phyloP scores from a whole-genome alignment of 2,797 vertebrate genomes.

The Intellagama lesueurii region DNA sequence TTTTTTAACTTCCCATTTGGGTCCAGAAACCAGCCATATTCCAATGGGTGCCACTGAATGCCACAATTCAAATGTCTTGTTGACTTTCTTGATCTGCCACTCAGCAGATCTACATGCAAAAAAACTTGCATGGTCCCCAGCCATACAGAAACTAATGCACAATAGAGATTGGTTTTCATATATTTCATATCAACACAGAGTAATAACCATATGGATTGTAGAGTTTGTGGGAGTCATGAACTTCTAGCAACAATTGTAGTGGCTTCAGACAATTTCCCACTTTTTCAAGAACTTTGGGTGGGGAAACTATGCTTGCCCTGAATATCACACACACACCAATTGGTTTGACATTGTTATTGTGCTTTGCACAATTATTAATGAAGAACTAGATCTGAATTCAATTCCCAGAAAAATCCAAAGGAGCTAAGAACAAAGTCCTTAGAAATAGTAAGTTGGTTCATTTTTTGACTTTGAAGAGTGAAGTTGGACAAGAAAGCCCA shows the following conservation, averaged over 20 bases:
- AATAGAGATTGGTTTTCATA: not conserved
- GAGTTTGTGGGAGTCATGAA: not conserved
- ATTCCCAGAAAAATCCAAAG: not conserved
- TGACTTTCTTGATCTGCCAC: not conserved
- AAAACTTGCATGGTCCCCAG: not conserved
- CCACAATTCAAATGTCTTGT: not conserved
- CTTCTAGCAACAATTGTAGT: not conserved
- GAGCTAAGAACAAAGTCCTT: not conserved
- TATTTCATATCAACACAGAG: not conserved
- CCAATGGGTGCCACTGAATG: not conserved
- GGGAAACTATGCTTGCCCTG: not conserved
- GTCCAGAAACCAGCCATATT: not conserved
- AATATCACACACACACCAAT: not conserved
- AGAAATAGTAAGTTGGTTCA: not conserved
- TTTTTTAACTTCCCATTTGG: not conserved
- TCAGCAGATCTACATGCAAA: not conserved
- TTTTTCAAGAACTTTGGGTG: constrained; percentile 10
- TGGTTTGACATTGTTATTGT: not conserved
- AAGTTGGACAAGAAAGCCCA: not conserved
- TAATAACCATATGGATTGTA: not conserved
- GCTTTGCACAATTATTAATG: not conserved
- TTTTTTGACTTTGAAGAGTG: not conserved
- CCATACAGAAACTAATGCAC: not conserved
- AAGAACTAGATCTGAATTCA: not conserved
- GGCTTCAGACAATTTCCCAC: not conserved